Evolutionary conservation across 2,888 invertebrate species (phyloP), one percentile per base, ranked within the genome.

Genomic region (Parnassius smintheus): DNA sequence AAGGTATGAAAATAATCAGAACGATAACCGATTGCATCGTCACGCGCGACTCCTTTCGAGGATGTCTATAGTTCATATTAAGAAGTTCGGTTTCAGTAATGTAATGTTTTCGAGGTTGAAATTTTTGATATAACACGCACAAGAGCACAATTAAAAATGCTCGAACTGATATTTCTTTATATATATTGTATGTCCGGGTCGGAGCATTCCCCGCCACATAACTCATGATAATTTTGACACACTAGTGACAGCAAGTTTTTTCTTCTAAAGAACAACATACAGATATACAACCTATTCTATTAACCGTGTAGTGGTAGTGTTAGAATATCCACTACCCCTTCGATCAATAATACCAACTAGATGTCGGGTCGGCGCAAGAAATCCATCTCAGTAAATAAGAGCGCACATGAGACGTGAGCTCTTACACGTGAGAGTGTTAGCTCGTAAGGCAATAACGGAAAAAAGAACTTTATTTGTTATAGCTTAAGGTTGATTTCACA

Each of bases 61-160:
- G 96, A 81, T 95, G 94, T 76, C 93, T 94, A 76, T 96, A 97
- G 22, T 95, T 82, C 7, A 66, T 71, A 93, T 35, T 44, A 44
- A 96, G 94, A 62, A 96, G 78, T 79, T 97, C 96, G 71, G 95
- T 94, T 44, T 94, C 93, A n/a, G 95, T 95, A 66, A 97, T 95
- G 78, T 94, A 92, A 66, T 96, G 92, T 58, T 92, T 89, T 75
- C 95, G 95, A 1, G 96, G 95, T 57, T 92, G 88, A 53, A 93
- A 87, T 58, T 60, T 69, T 45, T 92, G 82, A 79, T 96, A 95
- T 70, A 96, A 85, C 70, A 74, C 18, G 52, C 73, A 78, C 35
- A 84, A 77, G 1, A 67, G 58, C 2, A 69, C 54, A 52, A 83
- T 63, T n/a, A 85, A 42, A 9, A 75, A n/a, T 1, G 76, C 69